Evolutionary conservation across 2,797 vertebrate species (phyloP), one percentile per base, ranked within the genome.

Genomic region (Pangasius djambal): DNA sequence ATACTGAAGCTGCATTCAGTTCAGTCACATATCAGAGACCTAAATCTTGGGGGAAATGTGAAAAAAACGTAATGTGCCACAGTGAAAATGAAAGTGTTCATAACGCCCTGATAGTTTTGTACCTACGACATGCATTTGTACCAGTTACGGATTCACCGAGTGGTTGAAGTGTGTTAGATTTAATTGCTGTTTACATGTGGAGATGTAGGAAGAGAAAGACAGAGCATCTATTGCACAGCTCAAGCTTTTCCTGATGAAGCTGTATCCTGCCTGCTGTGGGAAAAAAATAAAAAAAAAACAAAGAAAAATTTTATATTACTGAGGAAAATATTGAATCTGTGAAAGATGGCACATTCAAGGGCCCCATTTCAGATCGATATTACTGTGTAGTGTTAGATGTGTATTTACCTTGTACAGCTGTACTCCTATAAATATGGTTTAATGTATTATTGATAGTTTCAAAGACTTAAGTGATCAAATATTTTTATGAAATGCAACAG

Each of bases 401-500:
- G 98, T 98, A 98, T 97, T 98, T 98, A 99, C 97, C 98, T 96
- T 99, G 98, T 99, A 99, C 98, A 99, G 98, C 97, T 99, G 97
- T 98, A 98, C 98, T 97, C 98, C 98, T 99, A 99, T 98, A 99
- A 98, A 99, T 99, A 99, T 98, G 98, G 98, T 99, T 98, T 97
- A 98, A 98, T 99, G 98, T 98, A 99, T 99, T 98, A 99, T 96
- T 96, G 96, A 99, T 99, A 99, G 98, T 99, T 98, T 99, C 97
- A 99, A 99, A 99, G 97, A 98, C 98, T 97, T 96, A 97, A 97
- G 97, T 98, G 97, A 99, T 98, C 98, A 99, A 99, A 98, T 99
- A 99, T 99, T 99, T 99, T 99, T 99, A 99, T 99, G 98, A 99
- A 99, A 98, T 97, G 97, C 97, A 97, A 98, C 98, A 98, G 97